Percentiles rank a stretch among this genome's conserved stretches.
Conservation (phyloP, 2,797 vertebrate genomes). For the Taenioides sp. region DNA sequence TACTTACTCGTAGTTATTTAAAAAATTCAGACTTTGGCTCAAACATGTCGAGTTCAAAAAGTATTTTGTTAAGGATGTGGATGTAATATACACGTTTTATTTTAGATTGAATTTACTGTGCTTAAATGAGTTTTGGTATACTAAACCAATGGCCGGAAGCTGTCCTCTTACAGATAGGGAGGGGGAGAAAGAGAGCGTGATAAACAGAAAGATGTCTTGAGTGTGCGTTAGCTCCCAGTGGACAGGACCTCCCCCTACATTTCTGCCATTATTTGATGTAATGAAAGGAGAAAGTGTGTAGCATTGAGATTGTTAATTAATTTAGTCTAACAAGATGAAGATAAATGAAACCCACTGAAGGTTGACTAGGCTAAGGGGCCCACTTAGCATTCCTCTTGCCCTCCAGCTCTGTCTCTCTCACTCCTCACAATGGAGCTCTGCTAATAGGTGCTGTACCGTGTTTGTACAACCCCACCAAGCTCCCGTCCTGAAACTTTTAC, state of each 20-base stretch:
- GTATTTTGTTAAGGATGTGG: constrained; percentile 9
- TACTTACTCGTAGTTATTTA: too few species aligned
- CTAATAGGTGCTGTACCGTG: constrained; percentile 67
- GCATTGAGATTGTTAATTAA: constrained; percentile 99
- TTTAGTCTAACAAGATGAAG: constrained; percentile 99
- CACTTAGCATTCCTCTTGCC: constrained; percentile 86
- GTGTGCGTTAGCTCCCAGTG: constrained; percentile 74
- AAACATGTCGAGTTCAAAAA: too few species aligned
- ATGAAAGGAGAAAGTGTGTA: constrained; percentile 99
- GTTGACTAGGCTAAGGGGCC: constrained; percentile 88
- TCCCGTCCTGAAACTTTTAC: constrained; percentile 43
- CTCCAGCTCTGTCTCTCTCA: constrained; percentile 64
- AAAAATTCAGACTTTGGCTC: too few species aligned
- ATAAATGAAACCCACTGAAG: constrained; percentile 95
- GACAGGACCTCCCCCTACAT: constrained; percentile 81
- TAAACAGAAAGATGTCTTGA: constrained; percentile 64
- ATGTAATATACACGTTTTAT: constrained; percentile 37
- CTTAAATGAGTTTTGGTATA: constrained; percentile 23
- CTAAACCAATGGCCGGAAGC: constrained; percentile 28
- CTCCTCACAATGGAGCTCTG: constrained; percentile 69
- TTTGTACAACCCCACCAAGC: constrained; percentile 57
- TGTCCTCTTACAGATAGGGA: not conserved
- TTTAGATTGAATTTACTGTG: constrained; percentile 56
- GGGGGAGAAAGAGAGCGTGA: constrained; percentile 17
- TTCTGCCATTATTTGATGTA: constrained; percentile 96